Evolutionary conservation across 1,140 invertebrate species (phyloP).

Genomic region (Halesus radiatus): DNA sequence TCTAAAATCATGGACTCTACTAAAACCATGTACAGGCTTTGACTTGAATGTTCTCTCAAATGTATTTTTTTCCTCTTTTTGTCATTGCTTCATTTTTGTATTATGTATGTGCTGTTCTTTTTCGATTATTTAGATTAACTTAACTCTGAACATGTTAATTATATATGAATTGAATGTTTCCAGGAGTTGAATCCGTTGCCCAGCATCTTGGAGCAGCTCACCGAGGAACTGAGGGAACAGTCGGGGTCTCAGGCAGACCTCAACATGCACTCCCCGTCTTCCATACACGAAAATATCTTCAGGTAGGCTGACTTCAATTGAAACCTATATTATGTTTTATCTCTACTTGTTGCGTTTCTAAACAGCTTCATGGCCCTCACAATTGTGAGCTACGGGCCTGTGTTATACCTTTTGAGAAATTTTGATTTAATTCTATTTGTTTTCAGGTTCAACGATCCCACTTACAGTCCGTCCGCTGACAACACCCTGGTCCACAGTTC

Average conservation of each 20-base stretch:
- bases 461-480: constrained; percentile 64
- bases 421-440: not conserved
- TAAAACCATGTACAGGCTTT: too few relatives aligned
- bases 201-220: constrained; percentile 72
- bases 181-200: constrained; percentile 70
- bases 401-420: not conserved
- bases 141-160: too few relatives aligned
- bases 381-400: too few relatives aligned
- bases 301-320: constrained; percentile 59
- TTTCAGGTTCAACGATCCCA: constrained; percentile 80
- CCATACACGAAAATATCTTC: constrained; percentile 69
- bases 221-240: constrained; percentile 65
- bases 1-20: too few relatives aligned
- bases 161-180: constrained; percentile 39
- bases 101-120: too few relatives aligned
- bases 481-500: constrained; percentile 66
- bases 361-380: too few relatives aligned
- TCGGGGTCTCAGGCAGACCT: constrained; percentile 60
- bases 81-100: too few relatives aligned
- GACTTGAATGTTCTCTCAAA: too few relatives aligned
- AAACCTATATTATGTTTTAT: not conserved
- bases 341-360: too few relatives aligned
- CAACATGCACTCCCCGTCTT: constrained; percentile 62
- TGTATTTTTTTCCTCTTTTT: too few relatives aligned
- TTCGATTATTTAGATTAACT: too few relatives aligned